Base-by-base conservation (phyloP, 2,797 vertebrate species). In the Etheostoma nigrum region DNA sequence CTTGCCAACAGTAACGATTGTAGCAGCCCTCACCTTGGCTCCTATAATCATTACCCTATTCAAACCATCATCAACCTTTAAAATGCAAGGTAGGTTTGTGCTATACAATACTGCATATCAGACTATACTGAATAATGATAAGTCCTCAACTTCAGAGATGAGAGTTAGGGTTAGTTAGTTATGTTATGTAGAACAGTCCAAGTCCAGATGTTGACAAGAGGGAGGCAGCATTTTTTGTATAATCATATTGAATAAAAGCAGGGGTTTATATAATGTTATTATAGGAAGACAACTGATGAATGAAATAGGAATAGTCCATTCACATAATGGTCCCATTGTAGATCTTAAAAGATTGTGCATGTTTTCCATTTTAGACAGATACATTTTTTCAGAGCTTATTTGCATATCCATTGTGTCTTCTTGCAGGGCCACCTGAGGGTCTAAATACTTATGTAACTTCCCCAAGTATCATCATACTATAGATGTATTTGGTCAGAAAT, bases 41-140 rank as follows among this genome's bases (percentile, higher is more conserved):
- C 45, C 9, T 33, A 36, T 61, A 49, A 71, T 44, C 44, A 57
- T 36, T n/a, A 9, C 13, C 15, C 47, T 11, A 64, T 51, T 81
- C 48, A 73, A 62, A 64, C 44, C 8, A 51, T 54, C 44, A 58
- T 68, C n/a, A 69, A 60, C 25, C 68, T 64, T 59, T 10, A 71
- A 16, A 67, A 67, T 59, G 23, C 5, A 66, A 23, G n/a, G n/a
- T 4, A 25, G 9, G 30, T 63, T 14, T 30, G 58, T 40, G 44
- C 44, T 21, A 9, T 42, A 40, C 7, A 48, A 27, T 14, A 11
- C 9, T 67, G 36, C 48, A 21, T 11, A 33, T 60, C 48, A 47
- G 40, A 47, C 49, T 27, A 48, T 9, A 14, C 4, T 19, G 27
- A 57, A 30, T 47, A 72, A 64, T 52, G 19, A 52, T 15, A 1